phyloP scores from a whole-genome alignment of 2,888 invertebrate genomes.

The Cremastinae sp. region DNA sequence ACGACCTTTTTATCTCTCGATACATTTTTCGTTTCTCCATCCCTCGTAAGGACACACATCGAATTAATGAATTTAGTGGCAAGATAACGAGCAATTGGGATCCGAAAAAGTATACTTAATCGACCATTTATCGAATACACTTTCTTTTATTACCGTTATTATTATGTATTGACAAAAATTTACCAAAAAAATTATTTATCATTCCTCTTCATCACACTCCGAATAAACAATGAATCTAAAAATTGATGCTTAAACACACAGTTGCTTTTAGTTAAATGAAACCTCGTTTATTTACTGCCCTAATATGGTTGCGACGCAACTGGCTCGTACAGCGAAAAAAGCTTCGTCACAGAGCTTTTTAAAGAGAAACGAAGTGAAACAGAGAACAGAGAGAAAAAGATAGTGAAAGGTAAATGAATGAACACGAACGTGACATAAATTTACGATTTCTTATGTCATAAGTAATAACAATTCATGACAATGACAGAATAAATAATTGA shows the following conservation, averaged over 20 bases:
- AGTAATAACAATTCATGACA: too few relatives aligned
- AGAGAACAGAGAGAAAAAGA: not conserved
- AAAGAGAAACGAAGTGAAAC: constrained; percentile 2
- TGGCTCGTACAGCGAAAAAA: constrained; percentile 19
- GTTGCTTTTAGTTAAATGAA: constrained; percentile 43
- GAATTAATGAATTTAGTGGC: not conserved
- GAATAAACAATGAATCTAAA: constrained; percentile 42
- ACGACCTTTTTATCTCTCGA: constrained; percentile 6
- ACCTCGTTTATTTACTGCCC: constrained; percentile 50
- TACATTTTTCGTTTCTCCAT: not conserved
- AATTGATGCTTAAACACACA: constrained; percentile 29
- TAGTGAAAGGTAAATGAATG: too few relatives aligned
- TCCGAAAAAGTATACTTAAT: not conserved
- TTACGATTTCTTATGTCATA: too few relatives aligned
- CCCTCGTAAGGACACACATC: not conserved
- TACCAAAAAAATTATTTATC: too few relatives aligned
- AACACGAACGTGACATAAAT: too few relatives aligned
- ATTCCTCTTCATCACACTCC: constrained; percentile 32
- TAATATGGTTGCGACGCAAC: constrained; percentile 34
- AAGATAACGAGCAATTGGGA: not conserved
- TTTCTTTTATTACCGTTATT: too few relatives aligned
- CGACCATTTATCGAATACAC: not conserved
- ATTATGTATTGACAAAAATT: too few relatives aligned
- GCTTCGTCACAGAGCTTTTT: constrained; percentile 14
- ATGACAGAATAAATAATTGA: too few relatives aligned